Evolutionary conservation across 2,113 vertebrate species (phyloP).

Genomic region (Eubucco bourcierii): DNA sequence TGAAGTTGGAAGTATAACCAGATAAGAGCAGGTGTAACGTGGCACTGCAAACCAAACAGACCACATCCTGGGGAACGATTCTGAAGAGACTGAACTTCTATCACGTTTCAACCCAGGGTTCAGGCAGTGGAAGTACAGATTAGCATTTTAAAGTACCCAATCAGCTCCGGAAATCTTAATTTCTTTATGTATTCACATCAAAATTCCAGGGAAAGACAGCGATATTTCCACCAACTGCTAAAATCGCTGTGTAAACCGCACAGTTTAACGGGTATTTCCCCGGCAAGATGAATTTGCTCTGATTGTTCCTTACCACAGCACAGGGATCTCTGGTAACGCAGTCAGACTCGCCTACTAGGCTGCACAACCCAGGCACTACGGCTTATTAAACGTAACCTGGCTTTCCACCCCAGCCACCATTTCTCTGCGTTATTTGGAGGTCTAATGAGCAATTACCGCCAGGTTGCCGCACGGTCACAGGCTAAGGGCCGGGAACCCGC

Average conservation of each 20-base stretch:
- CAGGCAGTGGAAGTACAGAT: fast-evolving
- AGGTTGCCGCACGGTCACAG: not conserved
- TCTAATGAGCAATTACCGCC: fast-evolving
- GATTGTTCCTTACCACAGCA: not conserved
- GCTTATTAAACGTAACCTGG: fast-evolving
- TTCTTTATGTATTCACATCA: fast-evolving
- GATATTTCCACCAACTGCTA: fast-evolving
- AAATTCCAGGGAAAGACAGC: fast-evolving
- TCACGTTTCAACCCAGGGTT: not conserved
- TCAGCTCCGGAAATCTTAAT: fast-evolving
- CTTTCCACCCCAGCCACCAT: fast-evolving
- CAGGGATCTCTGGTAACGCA: fast-evolving
- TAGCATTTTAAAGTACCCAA: fast-evolving
- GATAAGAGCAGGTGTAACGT: fast-evolving
- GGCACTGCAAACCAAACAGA: not conserved
- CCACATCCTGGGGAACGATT: fast-evolving
- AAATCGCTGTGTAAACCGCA: fast-evolving
- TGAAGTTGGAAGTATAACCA: not conserved
- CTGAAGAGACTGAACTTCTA: too few species aligned
- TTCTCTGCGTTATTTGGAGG: fast-evolving
- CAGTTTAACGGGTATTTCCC: fast-evolving
- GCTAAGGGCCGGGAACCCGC: not conserved
- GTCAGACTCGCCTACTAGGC: fast-evolving
- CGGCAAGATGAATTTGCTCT: fast-evolving
- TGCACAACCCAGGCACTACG: fast-evolving